A percentile compares a stretch with the other conserved stretches of the same genome.
These are phyloP conservation scores for Mirza zaza DNA, from an alignment of 2,113 vertebrate genomes.

Conservation along the genomic window DNA sequence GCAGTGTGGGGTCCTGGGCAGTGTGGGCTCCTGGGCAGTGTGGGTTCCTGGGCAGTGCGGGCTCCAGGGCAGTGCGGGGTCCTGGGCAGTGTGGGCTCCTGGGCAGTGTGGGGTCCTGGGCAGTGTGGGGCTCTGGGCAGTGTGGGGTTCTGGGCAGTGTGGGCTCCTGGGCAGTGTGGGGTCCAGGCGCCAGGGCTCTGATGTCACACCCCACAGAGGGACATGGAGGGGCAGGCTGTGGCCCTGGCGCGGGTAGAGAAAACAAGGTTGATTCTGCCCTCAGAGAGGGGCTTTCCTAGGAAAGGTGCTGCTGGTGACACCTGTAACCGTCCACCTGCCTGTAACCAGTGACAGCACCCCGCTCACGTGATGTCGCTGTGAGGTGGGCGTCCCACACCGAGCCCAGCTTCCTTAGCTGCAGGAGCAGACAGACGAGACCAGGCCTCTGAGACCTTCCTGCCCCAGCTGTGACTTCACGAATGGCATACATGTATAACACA, in stretches of 20 bases:
- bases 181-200: not conserved
- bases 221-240: rapidly evolving
- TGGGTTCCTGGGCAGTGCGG: too few relatives aligned
- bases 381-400: not conserved
- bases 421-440: not conserved
- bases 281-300: not conserved
- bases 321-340: rapidly evolving
- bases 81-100: too few relatives aligned
- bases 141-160: too few relatives aligned
- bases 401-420: not conserved
- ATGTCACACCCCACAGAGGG: not conserved
- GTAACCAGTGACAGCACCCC: rapidly evolving
- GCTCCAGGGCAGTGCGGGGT: too few relatives aligned
- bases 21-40: too few relatives aligned
- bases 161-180: not conserved
- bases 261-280: not conserved
- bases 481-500: not conserved
- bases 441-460: not conserved
- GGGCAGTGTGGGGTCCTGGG: too few relatives aligned
- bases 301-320: not conserved
- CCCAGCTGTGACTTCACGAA: not conserved
- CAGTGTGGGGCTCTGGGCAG: too few relatives aligned
- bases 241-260: too few relatives aligned
- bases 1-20: too few relatives aligned
- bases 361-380: not conserved